A percentile compares a stretch with the other conserved stretches of the same genome.
Evolutionary conservation across 2,888 invertebrate genomes (phyloP).

Genomic region (Perizoma affinitatum): DNA sequence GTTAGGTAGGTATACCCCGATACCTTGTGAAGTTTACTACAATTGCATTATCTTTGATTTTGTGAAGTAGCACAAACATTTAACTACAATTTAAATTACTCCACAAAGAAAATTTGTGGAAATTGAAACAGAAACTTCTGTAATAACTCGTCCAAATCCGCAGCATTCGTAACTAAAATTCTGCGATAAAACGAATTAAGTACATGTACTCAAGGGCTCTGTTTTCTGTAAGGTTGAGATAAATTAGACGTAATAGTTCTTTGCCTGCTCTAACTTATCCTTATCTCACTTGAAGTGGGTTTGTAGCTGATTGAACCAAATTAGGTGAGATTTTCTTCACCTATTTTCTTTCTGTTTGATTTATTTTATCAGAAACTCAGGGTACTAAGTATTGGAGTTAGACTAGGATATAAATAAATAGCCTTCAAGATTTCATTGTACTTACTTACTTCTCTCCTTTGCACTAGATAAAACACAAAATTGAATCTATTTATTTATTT

Average conservation of each 20-base stretch:
- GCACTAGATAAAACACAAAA: too few species aligned
- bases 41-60: neutral
- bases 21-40: too few species aligned
- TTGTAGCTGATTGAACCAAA: slow-evolving; percentile 28
- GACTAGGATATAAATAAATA: neutral
- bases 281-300: slow-evolving; percentile 32
- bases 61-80: neutral
- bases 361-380: slow-evolving; percentile 4
- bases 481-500: too few species aligned
- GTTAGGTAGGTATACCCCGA: too few species aligned
- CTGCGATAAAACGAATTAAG: slow-evolving; percentile 14
- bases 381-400: neutral
- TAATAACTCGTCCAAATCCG: neutral
- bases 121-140: slow-evolving; percentile 5
- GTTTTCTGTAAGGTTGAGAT: slow-evolving; percentile 30
- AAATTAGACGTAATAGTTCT: slow-evolving; percentile 38
- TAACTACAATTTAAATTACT: neutral
- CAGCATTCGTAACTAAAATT: slow-evolving; percentile 18
- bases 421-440: too few species aligned
- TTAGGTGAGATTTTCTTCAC: slow-evolving; percentile 26
- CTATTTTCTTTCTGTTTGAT: slow-evolving; percentile 7
- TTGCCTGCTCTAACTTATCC: slow-evolving; percentile 27
- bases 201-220: slow-evolving; percentile 2
- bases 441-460: too few species aligned
- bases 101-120: neutral